phyloP scores from a whole-genome alignment of 2,888 invertebrate species.

The Nephrotoma appendiculata region DNA sequence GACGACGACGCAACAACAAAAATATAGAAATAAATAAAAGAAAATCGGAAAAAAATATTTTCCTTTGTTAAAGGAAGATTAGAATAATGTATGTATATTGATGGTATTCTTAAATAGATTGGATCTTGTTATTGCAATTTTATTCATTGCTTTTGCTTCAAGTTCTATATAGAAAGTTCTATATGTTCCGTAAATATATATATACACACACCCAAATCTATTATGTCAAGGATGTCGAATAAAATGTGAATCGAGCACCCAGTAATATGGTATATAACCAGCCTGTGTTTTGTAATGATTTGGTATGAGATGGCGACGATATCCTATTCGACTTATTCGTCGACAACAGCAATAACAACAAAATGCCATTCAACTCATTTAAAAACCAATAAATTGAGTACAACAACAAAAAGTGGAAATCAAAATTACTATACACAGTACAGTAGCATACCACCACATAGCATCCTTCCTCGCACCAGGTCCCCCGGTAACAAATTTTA shows the following conservation, averaged over 20 bases:
- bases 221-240: not conserved
- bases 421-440: not conserved
- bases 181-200: not conserved
- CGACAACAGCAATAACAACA: not conserved
- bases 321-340: not conserved
- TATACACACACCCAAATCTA: not conserved
- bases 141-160: not conserved
- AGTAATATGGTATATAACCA: not conserved
- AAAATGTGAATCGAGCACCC: not conserved
- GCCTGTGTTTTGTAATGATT: not conserved
- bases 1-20: not conserved
- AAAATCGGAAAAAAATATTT: not conserved
- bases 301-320: not conserved
- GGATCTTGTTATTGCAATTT: not conserved
- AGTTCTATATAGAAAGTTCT: not conserved
- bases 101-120: not conserved
- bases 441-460: not conserved
- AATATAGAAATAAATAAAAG: not conserved
- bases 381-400: not conserved
- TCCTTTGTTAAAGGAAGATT: not conserved
- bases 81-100: not conserved
- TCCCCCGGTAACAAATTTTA: not conserved
- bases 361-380: not conserved
- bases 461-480: not conserved
- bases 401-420: not conserved